A percentile compares a stretch with the other conserved stretches of the same genome.
Evolutionary conservation across 2,113 vertebrate genomes (phyloP).

Genomic region (Caracal caracal): DNA sequence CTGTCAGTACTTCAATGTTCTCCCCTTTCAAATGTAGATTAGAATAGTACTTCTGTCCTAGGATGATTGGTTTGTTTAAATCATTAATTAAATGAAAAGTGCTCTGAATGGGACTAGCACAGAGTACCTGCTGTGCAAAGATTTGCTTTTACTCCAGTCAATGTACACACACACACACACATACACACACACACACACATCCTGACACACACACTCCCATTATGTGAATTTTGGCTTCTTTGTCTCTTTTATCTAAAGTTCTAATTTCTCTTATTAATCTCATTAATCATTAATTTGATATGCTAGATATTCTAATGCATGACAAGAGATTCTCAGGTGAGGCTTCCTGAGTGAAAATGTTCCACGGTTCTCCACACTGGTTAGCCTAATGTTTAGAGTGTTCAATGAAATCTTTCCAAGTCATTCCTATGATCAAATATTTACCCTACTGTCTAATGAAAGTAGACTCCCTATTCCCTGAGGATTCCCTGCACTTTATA

Average conservation of each 20-base stretch:
- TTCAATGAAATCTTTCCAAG: background rate
- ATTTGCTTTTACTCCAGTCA: background rate
- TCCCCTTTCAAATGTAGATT: background rate
- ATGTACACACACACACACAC: background rate
- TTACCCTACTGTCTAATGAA: background rate
- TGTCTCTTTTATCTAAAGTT: background rate
- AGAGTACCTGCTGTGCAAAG: background rate
- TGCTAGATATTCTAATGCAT: background rate
- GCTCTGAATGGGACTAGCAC: background rate
- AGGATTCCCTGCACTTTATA: background rate
- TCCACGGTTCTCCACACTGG: background rate
- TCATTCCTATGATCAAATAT: background rate
- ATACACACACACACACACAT: background rate
- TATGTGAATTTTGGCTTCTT: background rate
- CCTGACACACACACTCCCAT: background rate
- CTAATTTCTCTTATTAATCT: background rate
- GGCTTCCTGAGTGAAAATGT: background rate
- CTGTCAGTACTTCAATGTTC: background rate
- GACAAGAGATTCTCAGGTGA: background rate
- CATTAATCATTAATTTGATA: background rate
- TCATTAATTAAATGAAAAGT: background rate
- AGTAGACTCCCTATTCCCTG: background rate
- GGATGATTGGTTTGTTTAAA: background rate
- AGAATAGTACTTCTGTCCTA: background rate
- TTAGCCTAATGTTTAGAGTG: background rate